Conservation (phyloP, 2,113 vertebrate species). For the Neogobius melanostomus region DNA sequence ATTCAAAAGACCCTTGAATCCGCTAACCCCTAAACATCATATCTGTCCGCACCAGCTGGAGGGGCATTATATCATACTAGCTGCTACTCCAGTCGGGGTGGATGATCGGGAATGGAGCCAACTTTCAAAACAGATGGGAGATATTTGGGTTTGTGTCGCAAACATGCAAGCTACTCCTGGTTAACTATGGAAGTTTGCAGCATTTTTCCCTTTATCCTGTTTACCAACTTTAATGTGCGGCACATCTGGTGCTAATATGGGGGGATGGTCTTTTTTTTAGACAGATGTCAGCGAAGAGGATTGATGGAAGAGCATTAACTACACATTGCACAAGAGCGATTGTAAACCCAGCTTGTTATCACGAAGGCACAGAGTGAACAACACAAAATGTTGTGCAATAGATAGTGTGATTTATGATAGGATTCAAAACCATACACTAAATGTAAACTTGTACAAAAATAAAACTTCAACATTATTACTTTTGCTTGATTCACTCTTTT, state of each 20-base stretch:
- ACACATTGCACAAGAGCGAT: conserved; percentile 55
- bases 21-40: conserved; percentile 45
- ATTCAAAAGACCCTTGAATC: conserved; percentile 21
- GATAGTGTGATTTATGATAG: no score
- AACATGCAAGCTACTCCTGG: conserved; percentile 38
- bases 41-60: conserved; percentile 52
- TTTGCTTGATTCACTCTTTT: no score
- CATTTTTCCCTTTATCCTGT: conserved; percentile 46
- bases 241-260: conserved; percentile 73
- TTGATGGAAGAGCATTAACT: conserved; percentile 67
- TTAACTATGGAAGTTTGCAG: conserved; percentile 47
- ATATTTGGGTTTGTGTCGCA: conserved; percentile 39
- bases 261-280: conserved; percentile 59
- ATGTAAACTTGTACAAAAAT: no score
- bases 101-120: conserved; percentile 42
- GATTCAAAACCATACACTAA: no score
- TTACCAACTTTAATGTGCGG: conserved; percentile 38
- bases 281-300: conserved; percentile 67
- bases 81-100: conserved; percentile 26
- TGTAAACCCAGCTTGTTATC: conserved; percentile 70
- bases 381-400: conserved; percentile 29
- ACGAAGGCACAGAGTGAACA: conserved; percentile 34
- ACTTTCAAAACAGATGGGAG: conserved; percentile 61
- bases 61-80: conserved; percentile 41
- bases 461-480: no score